Evolutionary conservation across 37 sponge, comb jelly and placozoan genomes (phyloP).

Genomic region (Beroe forskalii): DNA sequence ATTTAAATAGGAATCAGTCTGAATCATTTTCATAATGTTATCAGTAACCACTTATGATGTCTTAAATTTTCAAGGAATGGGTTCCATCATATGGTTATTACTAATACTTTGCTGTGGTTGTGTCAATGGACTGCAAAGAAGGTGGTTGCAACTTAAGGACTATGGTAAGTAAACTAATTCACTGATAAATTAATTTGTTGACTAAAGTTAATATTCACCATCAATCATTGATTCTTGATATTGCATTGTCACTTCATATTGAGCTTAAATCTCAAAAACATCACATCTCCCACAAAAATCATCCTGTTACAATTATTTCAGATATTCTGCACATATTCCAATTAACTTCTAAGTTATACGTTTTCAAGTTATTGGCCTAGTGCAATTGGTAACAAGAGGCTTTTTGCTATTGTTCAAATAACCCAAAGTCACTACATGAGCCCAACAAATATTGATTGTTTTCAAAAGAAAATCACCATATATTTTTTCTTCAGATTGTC

Average conservation of each 20-base stretch:
- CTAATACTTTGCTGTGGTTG: background rate
- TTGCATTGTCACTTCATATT: too few species aligned
- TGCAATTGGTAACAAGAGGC: background rate
- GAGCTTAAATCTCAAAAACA: too few species aligned
- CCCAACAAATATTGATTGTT: background rate
- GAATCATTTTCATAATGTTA: background rate
- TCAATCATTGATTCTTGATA: too few species aligned
- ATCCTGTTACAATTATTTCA: too few species aligned
- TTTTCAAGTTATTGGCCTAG: too few species aligned
- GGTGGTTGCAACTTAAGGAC: conserved; percentile 1
- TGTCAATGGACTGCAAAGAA: conserved; percentile 13
- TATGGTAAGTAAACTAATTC: background rate
- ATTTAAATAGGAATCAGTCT: background rate
- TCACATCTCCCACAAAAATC: too few species aligned
- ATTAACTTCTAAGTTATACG: too few species aligned
- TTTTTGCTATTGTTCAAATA: background rate
- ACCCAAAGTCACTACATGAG: background rate
- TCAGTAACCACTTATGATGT: background rate
- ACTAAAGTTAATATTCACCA: too few species aligned
- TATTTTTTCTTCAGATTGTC: conserved; percentile 9
- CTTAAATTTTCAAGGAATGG: background rate
- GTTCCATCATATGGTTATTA: conserved; percentile 12
- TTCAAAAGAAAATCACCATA: background rate
- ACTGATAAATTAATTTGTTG: background rate
- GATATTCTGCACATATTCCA: too few species aligned